Conservation (phyloP, 2,888 invertebrate species). For the Iselma pallidipennis region DNA sequence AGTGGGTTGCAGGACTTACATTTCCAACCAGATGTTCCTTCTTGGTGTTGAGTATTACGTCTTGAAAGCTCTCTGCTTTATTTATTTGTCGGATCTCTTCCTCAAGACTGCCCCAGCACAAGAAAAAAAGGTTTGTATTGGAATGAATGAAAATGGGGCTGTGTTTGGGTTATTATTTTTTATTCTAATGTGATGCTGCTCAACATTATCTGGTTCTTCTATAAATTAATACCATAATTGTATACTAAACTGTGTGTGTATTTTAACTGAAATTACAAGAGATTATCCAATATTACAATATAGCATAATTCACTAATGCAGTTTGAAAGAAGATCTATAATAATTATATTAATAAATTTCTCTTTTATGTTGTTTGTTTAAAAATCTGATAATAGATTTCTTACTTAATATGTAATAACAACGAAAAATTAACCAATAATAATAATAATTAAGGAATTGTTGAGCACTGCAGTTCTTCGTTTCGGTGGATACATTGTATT, state of each 20-base stretch:
- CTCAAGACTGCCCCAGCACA: too few species aligned
- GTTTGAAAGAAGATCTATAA: conserved; percentile 29
- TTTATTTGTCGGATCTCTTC: too few species aligned
- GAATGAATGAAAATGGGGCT: not conserved
- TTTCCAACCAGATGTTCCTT: too few species aligned
- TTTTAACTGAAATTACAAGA: conserved; percentile 36
- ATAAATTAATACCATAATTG: conserved; percentile 30
- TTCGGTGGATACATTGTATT: too few species aligned
- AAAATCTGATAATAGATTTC: conserved; percentile 38
- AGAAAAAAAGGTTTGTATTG: too few species aligned
- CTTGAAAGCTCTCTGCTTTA: not conserved
- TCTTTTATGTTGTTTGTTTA: too few species aligned
- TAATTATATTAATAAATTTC: too few species aligned
- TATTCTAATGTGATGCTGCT: not conserved
- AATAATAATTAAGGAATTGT: conserved; percentile 35
- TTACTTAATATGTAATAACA: conserved; percentile 32
- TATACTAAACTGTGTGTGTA: too few species aligned
- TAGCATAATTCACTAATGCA: conserved; percentile 25
- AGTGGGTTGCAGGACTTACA: too few species aligned
- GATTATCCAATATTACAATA: conserved; percentile 28
- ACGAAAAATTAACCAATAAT: conserved; percentile 35
- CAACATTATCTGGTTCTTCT: not conserved
- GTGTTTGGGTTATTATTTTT: not conserved
- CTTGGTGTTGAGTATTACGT: not conserved
- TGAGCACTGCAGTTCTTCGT: conserved; percentile 30